Conservation (phyloP, 1,140 invertebrate species). For the Drosophila mauritiana region DNA sequence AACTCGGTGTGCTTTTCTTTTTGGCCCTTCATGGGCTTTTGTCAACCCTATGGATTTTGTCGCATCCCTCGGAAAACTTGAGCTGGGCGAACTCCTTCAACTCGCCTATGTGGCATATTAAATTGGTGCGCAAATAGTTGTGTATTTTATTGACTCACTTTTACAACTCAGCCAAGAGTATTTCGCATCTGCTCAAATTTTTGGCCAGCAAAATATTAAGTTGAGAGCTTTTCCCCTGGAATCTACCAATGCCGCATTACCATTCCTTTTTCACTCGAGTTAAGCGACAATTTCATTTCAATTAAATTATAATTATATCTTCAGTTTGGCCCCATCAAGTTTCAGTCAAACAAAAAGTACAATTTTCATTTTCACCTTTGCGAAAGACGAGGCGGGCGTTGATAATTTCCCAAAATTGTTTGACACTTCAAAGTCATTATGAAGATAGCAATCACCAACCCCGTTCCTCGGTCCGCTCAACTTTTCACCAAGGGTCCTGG, state of each 20-base stretch:
- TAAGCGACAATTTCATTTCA: slow-evolving; percentile 60
- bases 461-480: slow-evolving; percentile 5
- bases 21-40: slow-evolving; percentile 42
- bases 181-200: not conserved
- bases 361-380: slow-evolving; percentile 68
- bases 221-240: not conserved
- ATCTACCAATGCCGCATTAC: slow-evolving; percentile 3
- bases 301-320: slow-evolving; percentile 76
- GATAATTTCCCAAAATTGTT: slow-evolving; percentile 66
- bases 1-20: slow-evolving; percentile 42
- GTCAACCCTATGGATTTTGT: slow-evolving; percentile 18
- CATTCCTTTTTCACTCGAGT: slow-evolving; percentile 1
- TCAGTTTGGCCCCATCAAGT: slow-evolving; percentile 25
- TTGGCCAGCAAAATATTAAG: slow-evolving; percentile 3
- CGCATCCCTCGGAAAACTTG: slow-evolving; percentile 21
- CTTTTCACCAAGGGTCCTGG: slow-evolving; percentile 49
- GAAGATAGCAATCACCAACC: slow-evolving; percentile 67
- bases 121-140: slow-evolving; percentile 52
- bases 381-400: slow-evolving; percentile 36
- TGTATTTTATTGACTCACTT: slow-evolving; percentile 6
- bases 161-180: not conserved
- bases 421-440: slow-evolving; percentile 79
- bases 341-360: slow-evolving; percentile 42
- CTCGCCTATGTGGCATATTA: slow-evolving; percentile 46
- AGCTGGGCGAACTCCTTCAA: slow-evolving; percentile 2